Evolutionary conservation across 2,113 vertebrate genomes (phyloP), one percentile per base, ranked within the genome.

Genomic region (Pitta sordida): DNA sequence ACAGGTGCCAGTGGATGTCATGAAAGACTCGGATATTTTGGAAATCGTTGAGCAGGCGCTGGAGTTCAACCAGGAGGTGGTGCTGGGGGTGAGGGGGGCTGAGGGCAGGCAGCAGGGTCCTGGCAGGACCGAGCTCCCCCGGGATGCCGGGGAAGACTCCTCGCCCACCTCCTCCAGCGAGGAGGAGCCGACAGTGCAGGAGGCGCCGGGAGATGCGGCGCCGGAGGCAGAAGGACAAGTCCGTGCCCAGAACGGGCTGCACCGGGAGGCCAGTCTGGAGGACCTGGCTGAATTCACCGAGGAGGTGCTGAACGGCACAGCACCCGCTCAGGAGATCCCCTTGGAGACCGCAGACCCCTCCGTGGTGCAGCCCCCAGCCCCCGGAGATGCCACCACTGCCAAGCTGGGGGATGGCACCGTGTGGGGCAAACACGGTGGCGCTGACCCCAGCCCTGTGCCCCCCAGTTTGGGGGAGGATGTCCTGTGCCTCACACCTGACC

Each of bases 1-100:
- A 3, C 20, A 84, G 13, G 27, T 56, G 26, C 52, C 75, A 0
- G 29, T 0, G 9, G 90, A 56, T 0, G 2, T 36, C 51, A 8
- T 80, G 56, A 68, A 76, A 29, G 96, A 90, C 85, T 88, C 92
- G 0, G 94, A 48, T 36, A 95, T 97, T 29, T 37, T 96, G 85
- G 96, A 96, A 15, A 91, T 97, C 5, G 96, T 97, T 0, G 94
- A 96, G 43, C 94, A 94, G 73, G 96, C 96, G 5, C 86, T 97
- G 88, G 96, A 96, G 69, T 93, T 94, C 83, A 97, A 89, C 56
- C 95, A 97, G 82, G 96, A 94, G 92, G 22, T 96, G 73, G 89
- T 92, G 91, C 26, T 67, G 91, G 90, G 69, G 1, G 27, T 0
- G 19, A 93, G 64, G 69, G 53, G 0, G 1, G 55, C 80, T 0